Base-by-base conservation (phyloP, 2,888 invertebrate species). In the Dasysyrphus albostriatus region DNA sequence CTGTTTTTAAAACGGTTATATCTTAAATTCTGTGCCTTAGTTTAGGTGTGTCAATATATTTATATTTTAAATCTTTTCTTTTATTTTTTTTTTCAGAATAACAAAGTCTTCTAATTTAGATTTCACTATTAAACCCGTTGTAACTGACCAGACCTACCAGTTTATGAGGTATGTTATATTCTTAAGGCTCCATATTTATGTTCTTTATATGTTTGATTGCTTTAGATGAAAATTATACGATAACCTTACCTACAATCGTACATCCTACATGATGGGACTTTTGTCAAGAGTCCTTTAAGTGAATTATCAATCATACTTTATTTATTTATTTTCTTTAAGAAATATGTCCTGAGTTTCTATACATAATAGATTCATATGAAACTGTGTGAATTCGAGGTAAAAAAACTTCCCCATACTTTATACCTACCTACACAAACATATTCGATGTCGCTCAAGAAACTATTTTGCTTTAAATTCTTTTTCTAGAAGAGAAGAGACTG, bases 81-180 rank as follows among this genome's bases (percentile, higher is more conserved):
- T 24, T 32, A 4, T 32, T 8, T 19, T 39, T 59, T 59, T 10
- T 82, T 79, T 24, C 58, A 83, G 83, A 75, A 34, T 44, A 10
- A 54, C 29, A 51, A 69, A 24, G 44, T 24, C 47, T 39, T 37
- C 34, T 19, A 3, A 58, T 56, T 59, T 70, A 70, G 44, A 65
- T 58, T 58, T 79, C 14, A 42, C n/a, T 63, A 37, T 49, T 79
- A 44, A 19, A 75, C 58, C 51, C 37, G 42, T 79, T 79, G 79
- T 78, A 19, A 74, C 19, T 58, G 42, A 79, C 24, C 69, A 42
- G 49, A 14, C 12, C 39, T 51, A 75, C 12, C 79, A 75, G 42
- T 79, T 70, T 79, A 83, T 79, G 74, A 79, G 83, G 83, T 83
- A 44, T 44, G 44, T 24, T 24, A 24, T 47, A 1, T 44, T 3